Evolutionary conservation across 1,140 invertebrate genomes (phyloP).

Genomic region (Rhynchophorus ferrugineus): DNA sequence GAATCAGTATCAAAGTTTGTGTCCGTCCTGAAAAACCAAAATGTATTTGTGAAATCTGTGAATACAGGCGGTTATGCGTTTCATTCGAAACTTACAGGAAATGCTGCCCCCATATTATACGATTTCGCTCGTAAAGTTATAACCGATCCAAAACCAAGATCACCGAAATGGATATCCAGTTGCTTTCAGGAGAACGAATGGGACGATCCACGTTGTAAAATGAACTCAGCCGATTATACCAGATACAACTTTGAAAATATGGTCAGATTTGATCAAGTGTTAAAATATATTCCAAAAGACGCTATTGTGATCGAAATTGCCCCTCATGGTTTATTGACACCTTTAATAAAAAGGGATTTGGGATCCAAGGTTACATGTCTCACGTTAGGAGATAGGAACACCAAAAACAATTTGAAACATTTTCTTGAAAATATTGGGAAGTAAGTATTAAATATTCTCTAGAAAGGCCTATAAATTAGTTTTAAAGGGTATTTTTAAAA

Average conservation of each 20-base stretch:
- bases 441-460: constrained; percentile 40
- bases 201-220: constrained; percentile 54
- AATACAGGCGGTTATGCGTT: constrained; percentile 74
- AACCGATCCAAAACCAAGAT: constrained; percentile 58
- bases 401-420: constrained; percentile 59
- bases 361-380: constrained; percentile 55
- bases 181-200: constrained; percentile 72
- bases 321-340: constrained; percentile 70
- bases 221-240: constrained; percentile 82
- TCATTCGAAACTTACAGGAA: constrained; percentile 69
- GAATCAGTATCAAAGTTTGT: constrained; percentile 61
- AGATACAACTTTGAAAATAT: constrained; percentile 80
- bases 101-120: constrained; percentile 65
- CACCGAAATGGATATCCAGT: constrained; percentile 75
- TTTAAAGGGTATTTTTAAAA: too few species aligned
- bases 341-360: constrained; percentile 59
- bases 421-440: constrained; percentile 67
- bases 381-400: constrained; percentile 64
- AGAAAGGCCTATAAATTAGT: neutral
- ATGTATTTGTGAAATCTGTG: constrained; percentile 75
- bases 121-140: constrained; percentile 63
- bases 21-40: constrained; percentile 54
- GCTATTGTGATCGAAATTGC: constrained; percentile 74
- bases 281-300: constrained; percentile 65
- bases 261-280: constrained; percentile 78